Percentiles rank a stretch among this genome's conserved stretches.
phyloP scores from a whole-genome alignment of 2,113 vertebrate species.

The Rhipidura dahli region DNA sequence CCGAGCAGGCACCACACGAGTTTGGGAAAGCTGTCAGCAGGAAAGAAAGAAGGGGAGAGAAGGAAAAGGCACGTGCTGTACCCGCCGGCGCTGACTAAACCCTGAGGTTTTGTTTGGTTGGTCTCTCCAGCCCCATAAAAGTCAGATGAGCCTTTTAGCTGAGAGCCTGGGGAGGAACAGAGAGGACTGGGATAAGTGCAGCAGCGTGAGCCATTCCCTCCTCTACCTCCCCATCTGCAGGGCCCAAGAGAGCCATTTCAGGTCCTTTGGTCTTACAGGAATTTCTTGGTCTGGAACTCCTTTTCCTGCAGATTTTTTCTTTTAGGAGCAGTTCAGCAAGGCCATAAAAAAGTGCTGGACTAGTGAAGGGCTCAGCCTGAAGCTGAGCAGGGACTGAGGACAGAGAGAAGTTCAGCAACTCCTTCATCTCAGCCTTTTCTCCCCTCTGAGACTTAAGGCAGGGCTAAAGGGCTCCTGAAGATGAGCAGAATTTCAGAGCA shows the following conservation, averaged over 20 bases:
- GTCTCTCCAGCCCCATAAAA: conserved; percentile 14
- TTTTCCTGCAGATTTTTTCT: neutral
- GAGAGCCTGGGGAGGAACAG: neutral
- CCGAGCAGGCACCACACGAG: accelerated
- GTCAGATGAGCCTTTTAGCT: neutral
- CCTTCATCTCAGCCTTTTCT: neutral
- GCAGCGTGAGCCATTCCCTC: neutral
- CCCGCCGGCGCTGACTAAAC: neutral
- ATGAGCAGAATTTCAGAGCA: accelerated
- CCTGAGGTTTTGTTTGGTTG: conserved; percentile 13
- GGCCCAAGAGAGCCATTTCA: neutral
- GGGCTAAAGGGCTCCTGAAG: neutral
- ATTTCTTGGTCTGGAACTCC: neutral
- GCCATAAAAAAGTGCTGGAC: neutral
- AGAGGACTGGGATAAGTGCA: neutral
- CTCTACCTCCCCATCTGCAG: neutral
- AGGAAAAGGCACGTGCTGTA: neutral
- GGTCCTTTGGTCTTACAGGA: neutral
- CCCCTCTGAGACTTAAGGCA: neutral
- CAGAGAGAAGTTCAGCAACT: accelerated
- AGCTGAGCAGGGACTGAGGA: neutral
- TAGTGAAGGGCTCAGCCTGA: neutral
- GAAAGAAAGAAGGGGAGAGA: neutral
- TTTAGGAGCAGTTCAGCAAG: neutral
- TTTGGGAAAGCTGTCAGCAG: neutral